phyloP scores from a whole-genome alignment of 1,140 invertebrate genomes.

The Oreohelix idahoensis region DNA sequence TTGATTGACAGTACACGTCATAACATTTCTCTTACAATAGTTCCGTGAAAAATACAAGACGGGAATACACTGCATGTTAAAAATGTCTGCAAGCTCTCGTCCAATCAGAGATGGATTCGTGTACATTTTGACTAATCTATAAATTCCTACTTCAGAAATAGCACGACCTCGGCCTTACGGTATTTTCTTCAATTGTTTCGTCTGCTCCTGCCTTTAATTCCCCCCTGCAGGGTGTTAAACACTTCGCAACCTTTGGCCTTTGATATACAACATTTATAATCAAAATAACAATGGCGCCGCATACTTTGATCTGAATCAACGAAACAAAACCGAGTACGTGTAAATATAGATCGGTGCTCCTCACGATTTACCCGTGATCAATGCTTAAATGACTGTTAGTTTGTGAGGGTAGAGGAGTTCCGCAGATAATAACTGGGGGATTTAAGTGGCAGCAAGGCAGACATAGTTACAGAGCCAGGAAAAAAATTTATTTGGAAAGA shows the following conservation, averaged over 20 bases:
- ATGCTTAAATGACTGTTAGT: not conserved
- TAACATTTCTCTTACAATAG: not conserved
- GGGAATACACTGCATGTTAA: no score
- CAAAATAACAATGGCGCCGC: not conserved
- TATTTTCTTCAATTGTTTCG: not conserved
- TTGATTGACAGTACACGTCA: conserved; percentile 14
- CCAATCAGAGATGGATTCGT: conserved; percentile 15
- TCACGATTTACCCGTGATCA: conserved; percentile 9
- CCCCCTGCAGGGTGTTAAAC: not conserved
- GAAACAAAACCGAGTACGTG: not conserved
- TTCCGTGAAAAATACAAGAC: not conserved
- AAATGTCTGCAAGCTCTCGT: not conserved
- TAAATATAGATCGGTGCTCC: not conserved
- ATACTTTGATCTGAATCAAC: not conserved
- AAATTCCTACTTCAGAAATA: not conserved
- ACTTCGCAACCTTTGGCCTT: not conserved
- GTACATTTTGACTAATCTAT: not conserved
- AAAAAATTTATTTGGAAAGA: no score
- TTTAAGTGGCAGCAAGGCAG: not conserved
- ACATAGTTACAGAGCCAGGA: not conserved
- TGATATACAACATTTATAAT: conserved; percentile 4
- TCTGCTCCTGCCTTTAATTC: not conserved
- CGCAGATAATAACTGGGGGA: not conserved
- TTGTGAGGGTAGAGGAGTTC: not conserved
- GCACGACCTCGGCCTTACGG: conserved; percentile 7